Base-by-base conservation (phyloP, 2,888 invertebrate genomes). In the Calliopum simillimum region DNA sequence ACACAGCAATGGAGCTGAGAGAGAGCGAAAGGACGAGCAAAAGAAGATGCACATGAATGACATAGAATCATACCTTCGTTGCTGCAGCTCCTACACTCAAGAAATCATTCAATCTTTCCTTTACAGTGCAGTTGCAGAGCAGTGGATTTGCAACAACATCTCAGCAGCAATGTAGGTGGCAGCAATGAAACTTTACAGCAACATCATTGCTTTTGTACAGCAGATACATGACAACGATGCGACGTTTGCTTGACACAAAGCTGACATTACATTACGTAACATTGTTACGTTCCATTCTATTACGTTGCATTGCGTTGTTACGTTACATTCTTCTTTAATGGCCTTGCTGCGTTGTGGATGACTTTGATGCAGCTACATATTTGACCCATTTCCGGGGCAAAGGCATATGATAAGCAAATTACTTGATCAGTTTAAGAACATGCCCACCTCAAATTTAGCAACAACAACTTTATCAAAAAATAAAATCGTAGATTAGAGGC, bases 171-270 rank as follows among this genome's bases (percentile, higher is more conserved):
- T 8, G 8, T 33, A 33, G n/a, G 33, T 8, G 33, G 33, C 33
- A 33, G 33, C 33, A 33, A 33, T 8, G 8, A 8, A 33, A 33
- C 33, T 33, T 8, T 33, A 8, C 33, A 33, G 33, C 33, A 33
- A 33, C 33, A 33, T 33, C 33, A 33, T 33, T 4, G n/a, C 33
- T 8, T 33, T 33, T 33, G 8, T 33, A 33, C 8, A 33, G 5
- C 8, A 33, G 23, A 4, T 53, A 5, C 43, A 4, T 21, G 46
- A 12, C 62, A 62, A 8, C 12, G n/a, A 46, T 11, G 16, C 14
- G 46, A 19, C 62, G 19, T 14, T 3, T 56, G 51, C 65, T 49
- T 70, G 73, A 71, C 71, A 71, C 67, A 69, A 71, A 73, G 68
- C 69, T 70, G 69, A 69, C 71, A 65, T 71, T 49, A 47, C 41